Conservation (phyloP, 2,113 vertebrate species). For the Osmerus mordax region DNA sequence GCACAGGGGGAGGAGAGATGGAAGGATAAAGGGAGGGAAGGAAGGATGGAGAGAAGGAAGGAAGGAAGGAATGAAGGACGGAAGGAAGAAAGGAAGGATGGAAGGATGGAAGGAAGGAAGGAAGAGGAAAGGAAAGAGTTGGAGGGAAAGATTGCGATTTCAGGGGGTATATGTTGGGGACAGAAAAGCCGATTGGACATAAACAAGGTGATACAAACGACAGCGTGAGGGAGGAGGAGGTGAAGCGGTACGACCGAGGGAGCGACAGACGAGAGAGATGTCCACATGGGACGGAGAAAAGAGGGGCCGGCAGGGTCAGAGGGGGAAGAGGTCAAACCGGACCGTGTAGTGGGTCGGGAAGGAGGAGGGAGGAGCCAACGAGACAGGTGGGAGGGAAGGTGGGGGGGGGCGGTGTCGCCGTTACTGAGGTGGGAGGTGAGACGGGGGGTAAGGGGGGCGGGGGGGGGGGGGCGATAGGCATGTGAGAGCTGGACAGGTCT, state of each 20-base stretch:
- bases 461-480: neutral
- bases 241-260: too few species aligned
- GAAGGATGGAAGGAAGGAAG: neutral
- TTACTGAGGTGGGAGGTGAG: neutral
- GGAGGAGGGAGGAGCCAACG: neutral
- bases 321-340: neutral
- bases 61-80: neutral
- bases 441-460: neutral
- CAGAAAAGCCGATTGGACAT: too few species aligned
- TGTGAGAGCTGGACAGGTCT: constrained; percentile 2
- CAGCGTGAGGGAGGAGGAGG: neutral
- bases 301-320: neutral
- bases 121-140: neutral
- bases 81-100: neutral
- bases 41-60: neutral
- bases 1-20: neutral
- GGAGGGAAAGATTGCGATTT: neutral
- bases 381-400: neutral
- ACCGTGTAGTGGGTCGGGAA: neutral
- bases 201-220: too few species aligned
- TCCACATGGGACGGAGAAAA: neutral
- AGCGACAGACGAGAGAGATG: too few species aligned
- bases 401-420: neutral
- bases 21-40: neutral
- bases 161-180: neutral